Percentiles rank a stretch among this genome's conserved stretches.
These are phyloP conservation scores for Trissonchulus sp. DNA, from an alignment of 2,888 invertebrate species.

Conservation along the genomic window DNA sequence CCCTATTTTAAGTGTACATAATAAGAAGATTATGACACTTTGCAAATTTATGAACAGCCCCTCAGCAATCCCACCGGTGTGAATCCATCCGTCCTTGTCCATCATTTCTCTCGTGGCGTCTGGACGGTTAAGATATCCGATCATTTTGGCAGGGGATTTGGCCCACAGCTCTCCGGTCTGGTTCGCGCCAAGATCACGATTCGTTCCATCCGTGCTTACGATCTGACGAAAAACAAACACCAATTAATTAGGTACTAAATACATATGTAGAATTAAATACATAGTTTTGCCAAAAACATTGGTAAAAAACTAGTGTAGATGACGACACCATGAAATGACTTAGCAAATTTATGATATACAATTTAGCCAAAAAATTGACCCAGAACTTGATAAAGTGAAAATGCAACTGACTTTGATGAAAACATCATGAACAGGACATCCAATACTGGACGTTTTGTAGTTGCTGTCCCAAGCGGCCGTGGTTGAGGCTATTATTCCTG, in stretches of 20 bases:
- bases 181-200: neutral
- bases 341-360: too few species aligned
- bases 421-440: neutral
- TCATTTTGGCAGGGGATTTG: neutral
- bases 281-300: too few species aligned
- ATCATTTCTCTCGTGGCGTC: neutral
- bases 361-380: too few species aligned
- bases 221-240: conserved; percentile 16
- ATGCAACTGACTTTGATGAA: neutral
- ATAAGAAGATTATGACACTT: too few species aligned
- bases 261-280: too few species aligned
- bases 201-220: neutral
- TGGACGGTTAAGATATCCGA: conserved; percentile 2
- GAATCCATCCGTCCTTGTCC: conserved; percentile 5
- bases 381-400: too few species aligned
- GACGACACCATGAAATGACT: too few species aligned
- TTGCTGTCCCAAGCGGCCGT: neutral
- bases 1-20: too few species aligned
- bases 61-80: conserved; percentile 3
- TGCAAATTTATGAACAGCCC: too few species aligned
- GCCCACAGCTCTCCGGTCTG: conserved; percentile 1
- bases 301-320: too few species aligned
- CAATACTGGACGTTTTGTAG: neutral
- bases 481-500: neutral
- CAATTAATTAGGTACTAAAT: too few species aligned